Percentiles rank a stretch among this genome's conserved stretches.
Evolutionary conservation across 2,797 vertebrate species (phyloP).

Genomic region (Falco concolor): DNA sequence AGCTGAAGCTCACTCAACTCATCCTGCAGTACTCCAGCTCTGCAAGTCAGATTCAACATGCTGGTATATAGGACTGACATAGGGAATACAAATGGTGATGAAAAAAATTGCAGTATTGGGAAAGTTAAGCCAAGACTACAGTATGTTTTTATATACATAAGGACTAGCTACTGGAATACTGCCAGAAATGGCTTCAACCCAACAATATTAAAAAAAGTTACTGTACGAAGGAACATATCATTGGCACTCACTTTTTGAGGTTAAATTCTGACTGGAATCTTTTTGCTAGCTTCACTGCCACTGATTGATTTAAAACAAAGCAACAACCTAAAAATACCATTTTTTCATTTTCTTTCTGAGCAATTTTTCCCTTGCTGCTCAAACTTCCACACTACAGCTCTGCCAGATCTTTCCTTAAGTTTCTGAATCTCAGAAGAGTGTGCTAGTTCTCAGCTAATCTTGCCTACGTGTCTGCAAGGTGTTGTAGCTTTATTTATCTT

Average conservation of each 20-base stretch:
- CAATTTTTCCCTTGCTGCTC: neutral
- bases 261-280: neutral
- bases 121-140: neutral
- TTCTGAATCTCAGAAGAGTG: conserved; percentile 39
- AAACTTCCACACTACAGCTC: neutral
- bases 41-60: neutral
- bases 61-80: neutral
- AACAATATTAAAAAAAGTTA: neutral
- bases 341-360: neutral
- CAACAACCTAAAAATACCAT: neutral
- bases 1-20: neutral
- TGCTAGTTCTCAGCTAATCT: conserved; percentile 50
- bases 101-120: neutral
- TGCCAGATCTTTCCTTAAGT: neutral
- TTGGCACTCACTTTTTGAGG: neutral
- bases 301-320: neutral
- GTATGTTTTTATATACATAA: neutral
- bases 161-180: neutral
- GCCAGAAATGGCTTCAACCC: neutral
- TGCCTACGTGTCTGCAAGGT: conserved; percentile 27
- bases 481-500: conserved; percentile 61
- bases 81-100: neutral
- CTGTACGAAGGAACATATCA: neutral
- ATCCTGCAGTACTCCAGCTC: neutral
- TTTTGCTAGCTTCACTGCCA: neutral